phyloP scores from a whole-genome alignment of 2,888 invertebrate species.

The Steinernema carpocapsae region DNA sequence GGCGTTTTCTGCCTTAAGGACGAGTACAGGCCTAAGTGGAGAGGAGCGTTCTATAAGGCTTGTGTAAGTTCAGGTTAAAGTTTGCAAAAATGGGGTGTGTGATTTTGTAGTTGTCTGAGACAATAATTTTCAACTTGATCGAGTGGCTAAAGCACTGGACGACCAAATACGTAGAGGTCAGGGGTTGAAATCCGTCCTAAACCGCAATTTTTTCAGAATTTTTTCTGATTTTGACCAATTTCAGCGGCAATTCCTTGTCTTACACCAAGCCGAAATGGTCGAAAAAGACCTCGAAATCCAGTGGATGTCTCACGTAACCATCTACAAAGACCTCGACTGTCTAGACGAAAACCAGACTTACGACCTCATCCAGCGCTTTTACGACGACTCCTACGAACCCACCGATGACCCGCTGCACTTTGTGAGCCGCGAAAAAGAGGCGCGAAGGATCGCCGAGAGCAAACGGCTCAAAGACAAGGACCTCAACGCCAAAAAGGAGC shows the following conservation, averaged over 20 bases:
- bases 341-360: slow-evolving; percentile 14
- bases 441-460: slow-evolving; percentile 5
- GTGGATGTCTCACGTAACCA: slow-evolving; percentile 13
- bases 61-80: slow-evolving; percentile 1
- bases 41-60: slow-evolving; percentile 5
- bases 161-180: too few species aligned
- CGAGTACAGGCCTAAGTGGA: neutral
- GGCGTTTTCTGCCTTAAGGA: slow-evolving; percentile 11
- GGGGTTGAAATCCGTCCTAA: too few species aligned
- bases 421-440: slow-evolving; percentile 5
- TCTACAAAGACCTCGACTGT: slow-evolving; percentile 1
- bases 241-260: neutral
- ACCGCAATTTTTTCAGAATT: too few species aligned
- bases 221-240: too few species aligned
- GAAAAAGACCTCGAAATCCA: slow-evolving; percentile 10
- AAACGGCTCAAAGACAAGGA: neutral
- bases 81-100: too few species aligned
- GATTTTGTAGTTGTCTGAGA: too few species aligned
- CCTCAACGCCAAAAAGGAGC: slow-evolving; percentile 8
- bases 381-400: slow-evolving; percentile 8
- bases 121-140: too few species aligned
- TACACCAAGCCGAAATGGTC: neutral
- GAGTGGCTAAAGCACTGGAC: too few species aligned
- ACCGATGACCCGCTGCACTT: neutral
- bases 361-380: slow-evolving; percentile 27